Evolutionary conservation across 1,140 invertebrate genomes (phyloP), one percentile per base, ranked within the genome.

Genomic region (Meloidogyne chitwoodi): DNA sequence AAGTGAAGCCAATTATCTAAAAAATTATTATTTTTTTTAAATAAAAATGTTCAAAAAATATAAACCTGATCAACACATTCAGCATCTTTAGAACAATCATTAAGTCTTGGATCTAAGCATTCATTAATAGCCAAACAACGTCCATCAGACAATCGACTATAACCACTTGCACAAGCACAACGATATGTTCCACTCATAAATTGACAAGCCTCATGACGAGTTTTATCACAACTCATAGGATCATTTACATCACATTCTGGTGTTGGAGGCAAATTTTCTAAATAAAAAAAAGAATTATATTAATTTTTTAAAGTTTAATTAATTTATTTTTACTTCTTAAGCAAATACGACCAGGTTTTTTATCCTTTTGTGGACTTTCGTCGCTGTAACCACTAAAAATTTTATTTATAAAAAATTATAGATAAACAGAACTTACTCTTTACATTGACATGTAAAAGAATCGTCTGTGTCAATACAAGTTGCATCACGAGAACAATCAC

Each of bases 391-490:
- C 71, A 56, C 71, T 73, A 38, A 73, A 64, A 34, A 48, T 26
- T 14, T 14, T 19, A n/a, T 6, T 24, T 27, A 6, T 3, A 68
- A 44, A 44, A 14, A 31, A 6, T 38, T 19, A 38, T 38, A 19
- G 27, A 29, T 26, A 12, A 29, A 11, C 29, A 64, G 16, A 4
- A 26, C 27, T 27, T 16, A 73, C 71, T 73, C 86, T 19, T 83
- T 80, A 75, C 88, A 89, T 12, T 83, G 70, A 77, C 88, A 89
- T 3, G 84, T 82, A 76, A 81, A 88, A 10, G 79, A 48, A 22
- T 88, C 88, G 11, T 81, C 81, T 14, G 83, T 83, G 73, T 89
- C 88, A 68, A 85, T 83, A 77, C 88, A 89, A 29, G 78, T 64
- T 16, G 88, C 86, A 77, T 88, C 81, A 1, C 76, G 68, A 56